These are phyloP conservation scores for Cerceris ruficornis DNA, from an alignment of 2,888 invertebrate genomes.

Conservation along the genomic window DNA sequence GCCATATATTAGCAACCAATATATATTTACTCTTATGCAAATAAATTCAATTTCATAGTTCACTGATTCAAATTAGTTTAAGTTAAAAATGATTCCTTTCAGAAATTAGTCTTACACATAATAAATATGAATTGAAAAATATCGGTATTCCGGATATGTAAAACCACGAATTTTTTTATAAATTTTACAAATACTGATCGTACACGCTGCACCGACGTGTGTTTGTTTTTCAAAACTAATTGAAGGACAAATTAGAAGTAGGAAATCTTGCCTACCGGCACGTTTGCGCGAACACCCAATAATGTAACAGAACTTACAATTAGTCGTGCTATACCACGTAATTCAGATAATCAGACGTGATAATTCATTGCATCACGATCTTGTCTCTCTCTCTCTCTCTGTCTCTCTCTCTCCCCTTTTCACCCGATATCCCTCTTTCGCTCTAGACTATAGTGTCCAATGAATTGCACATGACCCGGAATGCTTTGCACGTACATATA, in stretches of 20 bases:
- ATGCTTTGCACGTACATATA: conserved; percentile 18
- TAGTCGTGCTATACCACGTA: conserved; percentile 17
- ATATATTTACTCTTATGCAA: too few species aligned
- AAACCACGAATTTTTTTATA: too few species aligned
- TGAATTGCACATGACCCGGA: conserved; percentile 14
- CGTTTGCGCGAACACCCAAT: conserved; percentile 10
- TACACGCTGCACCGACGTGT: not conserved
- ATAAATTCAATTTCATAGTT: too few species aligned
- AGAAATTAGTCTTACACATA: too few species aligned
- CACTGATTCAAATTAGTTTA: too few species aligned
- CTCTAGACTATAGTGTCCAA: not conserved
- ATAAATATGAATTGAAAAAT: too few species aligned
- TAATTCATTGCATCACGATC: conserved; percentile 55
- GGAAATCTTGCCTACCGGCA: conserved; percentile 27
- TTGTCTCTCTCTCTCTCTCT: not conserved
- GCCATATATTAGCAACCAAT: too few species aligned
- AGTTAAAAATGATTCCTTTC: too few species aligned
- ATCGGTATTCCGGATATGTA: too few species aligned
- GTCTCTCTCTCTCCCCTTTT: not conserved
- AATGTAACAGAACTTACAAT: conserved; percentile 21
- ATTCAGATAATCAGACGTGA: conserved; percentile 56
- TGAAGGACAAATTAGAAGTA: conserved; percentile 25
- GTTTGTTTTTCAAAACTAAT: conserved; percentile 34
- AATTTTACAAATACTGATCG: too few species aligned
- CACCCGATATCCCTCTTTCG: not conserved